These are phyloP conservation scores for Ophiothrix spiculata DNA, from an alignment of 35 echinoderm and acorn worm species.

Conservation along the genomic window DNA sequence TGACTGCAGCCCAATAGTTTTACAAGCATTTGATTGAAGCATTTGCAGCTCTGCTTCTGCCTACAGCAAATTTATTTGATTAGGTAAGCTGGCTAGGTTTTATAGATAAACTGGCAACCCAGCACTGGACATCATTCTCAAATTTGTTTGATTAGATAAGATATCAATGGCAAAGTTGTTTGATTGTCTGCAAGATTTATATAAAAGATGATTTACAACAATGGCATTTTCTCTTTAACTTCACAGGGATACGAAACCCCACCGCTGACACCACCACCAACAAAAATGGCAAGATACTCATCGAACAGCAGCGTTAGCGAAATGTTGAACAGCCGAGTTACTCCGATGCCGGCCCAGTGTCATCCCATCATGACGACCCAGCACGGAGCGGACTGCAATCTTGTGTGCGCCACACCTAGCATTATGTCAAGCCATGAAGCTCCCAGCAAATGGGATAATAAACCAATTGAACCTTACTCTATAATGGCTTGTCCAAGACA, in stretches of 20 bases:
- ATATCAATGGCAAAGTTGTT: too few species aligned
- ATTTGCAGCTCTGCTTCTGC: too few species aligned
- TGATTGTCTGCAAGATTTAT: too few species aligned
- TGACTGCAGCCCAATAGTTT: too few species aligned
- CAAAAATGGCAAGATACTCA: constrained; percentile 1
- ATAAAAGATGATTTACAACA: too few species aligned
- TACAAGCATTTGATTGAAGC: too few species aligned
- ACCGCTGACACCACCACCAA: constrained; percentile 81
- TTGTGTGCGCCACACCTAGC: constrained; percentile 83
- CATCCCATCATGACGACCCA: constrained; percentile 62
- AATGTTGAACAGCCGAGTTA: background rate
- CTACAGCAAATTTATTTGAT: too few species aligned
- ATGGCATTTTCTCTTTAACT: constrained; percentile 1
- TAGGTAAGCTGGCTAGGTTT: too few species aligned
- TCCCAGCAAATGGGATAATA: constrained; percentile 42
- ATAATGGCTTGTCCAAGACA: background rate
- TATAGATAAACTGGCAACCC: too few species aligned
- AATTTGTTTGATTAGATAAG: too few species aligned
- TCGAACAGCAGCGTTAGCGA: constrained; percentile 36
- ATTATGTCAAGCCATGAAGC: constrained; percentile 72
- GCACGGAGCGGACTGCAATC: constrained; percentile 53
- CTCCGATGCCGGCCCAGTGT: constrained; percentile 36
- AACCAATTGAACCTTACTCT: background rate
- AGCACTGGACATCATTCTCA: too few species aligned
- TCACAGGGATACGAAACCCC: constrained; percentile 68